Percentiles rank a stretch among this genome's conserved stretches.
Evolutionary conservation across 2,888 invertebrate species (phyloP).

Genomic region (Trissolcus brochymenae): DNA sequence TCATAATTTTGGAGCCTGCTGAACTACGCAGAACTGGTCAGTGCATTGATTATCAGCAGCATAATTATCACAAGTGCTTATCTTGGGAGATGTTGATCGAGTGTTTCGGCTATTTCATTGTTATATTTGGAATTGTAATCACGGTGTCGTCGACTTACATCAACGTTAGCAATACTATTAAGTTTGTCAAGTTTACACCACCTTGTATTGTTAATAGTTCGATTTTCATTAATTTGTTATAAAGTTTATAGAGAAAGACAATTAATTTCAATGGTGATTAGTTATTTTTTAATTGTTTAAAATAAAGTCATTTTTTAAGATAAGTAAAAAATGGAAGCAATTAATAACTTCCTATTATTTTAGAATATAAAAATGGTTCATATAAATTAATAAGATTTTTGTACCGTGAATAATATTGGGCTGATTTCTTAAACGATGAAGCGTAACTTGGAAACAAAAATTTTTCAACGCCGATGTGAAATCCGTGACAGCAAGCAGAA

Average conservation of each 20-base stretch:
- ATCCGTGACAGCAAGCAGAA: too few relatives aligned
- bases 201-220: conserved; percentile 85
- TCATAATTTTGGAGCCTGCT: conserved; percentile 63
- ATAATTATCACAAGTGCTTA: background rate
- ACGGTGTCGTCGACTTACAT: conserved; percentile 84
- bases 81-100: conserved; percentile 70
- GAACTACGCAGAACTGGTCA: conserved; percentile 17
- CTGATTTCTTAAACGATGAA: too few relatives aligned
- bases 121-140: conserved; percentile 81
- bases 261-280: background rate
- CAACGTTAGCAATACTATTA: conserved; percentile 82
- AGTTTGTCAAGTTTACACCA: conserved; percentile 82
- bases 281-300: background rate
- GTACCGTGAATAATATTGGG: too few relatives aligned
- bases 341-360: too few relatives aligned
- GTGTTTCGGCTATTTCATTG: conserved; percentile 79
- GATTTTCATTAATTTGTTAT: conserved; percentile 27
- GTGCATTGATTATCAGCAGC: background rate
- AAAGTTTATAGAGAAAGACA: background rate
- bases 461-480: too few relatives aligned
- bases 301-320: background rate
- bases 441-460: too few relatives aligned
- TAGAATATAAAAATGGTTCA: too few relatives aligned
- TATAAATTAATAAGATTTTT: too few relatives aligned
- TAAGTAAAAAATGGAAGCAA: too few relatives aligned